These are phyloP conservation scores for Pseudochirops cupreus DNA, from an alignment of 2,797 vertebrate genomes.

Conservation along the genomic window DNA sequence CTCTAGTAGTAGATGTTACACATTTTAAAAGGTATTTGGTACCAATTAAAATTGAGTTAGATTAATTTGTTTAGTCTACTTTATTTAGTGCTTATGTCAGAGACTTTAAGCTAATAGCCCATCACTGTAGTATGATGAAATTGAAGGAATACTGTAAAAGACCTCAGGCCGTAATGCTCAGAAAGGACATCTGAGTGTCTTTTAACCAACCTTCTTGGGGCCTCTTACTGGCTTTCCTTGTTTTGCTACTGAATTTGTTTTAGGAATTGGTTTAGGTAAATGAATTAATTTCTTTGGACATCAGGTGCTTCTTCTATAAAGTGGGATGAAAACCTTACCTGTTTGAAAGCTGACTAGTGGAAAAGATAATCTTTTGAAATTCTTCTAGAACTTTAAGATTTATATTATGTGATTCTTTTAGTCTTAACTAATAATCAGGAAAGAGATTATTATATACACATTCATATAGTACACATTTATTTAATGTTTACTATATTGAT, in stretches of 20 bases:
- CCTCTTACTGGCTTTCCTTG: neutral
- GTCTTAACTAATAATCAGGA: conserved; percentile 12
- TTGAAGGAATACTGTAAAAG: neutral
- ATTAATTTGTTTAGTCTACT: neutral
- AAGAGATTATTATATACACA: neutral
- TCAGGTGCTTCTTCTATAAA: conserved; percentile 1
- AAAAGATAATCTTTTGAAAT: neutral
- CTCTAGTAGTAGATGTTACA: neutral
- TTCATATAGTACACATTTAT: neutral
- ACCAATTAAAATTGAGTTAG: neutral
- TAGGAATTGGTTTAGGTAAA: neutral
- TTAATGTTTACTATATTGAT: neutral
- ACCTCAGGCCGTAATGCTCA: neutral
- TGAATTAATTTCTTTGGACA: neutral
- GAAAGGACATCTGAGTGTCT: neutral
- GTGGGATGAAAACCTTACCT: neutral
- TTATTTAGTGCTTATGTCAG: neutral
- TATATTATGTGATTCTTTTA: neutral
- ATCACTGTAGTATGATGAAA: neutral
- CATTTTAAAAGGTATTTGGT: neutral
- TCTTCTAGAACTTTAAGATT: conserved; percentile 8
- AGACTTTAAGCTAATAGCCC: neutral
- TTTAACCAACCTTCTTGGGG: neutral
- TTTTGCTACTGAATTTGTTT: conserved; percentile 35
- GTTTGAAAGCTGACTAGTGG: neutral